These are phyloP conservation scores for Caenorhabditis uteleia DNA, from an alignment of 2,888 invertebrate genomes.

Conservation along the genomic window DNA sequence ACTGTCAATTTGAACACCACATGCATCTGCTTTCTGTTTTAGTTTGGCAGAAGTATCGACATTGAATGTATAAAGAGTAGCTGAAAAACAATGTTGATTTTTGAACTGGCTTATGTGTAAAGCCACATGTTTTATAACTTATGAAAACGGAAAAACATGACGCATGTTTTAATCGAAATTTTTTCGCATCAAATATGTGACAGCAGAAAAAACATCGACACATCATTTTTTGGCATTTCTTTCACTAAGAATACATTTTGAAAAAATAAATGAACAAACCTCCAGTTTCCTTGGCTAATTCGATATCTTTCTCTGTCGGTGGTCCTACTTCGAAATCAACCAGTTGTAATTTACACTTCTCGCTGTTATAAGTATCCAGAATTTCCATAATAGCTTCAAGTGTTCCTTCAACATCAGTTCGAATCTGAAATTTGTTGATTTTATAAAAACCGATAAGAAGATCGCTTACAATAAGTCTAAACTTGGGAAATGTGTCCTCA, in stretches of 20 bases:
- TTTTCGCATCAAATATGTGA: not conserved
- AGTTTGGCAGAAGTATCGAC: slow-evolving; percentile 73
- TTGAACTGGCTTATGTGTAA: slow-evolving; percentile 67
- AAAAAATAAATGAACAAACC: too few species aligned
- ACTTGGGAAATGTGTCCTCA: slow-evolving; percentile 41
- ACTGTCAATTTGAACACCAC: slow-evolving; percentile 76
- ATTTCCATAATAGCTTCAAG: slow-evolving; percentile 92
- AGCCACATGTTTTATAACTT: not conserved
- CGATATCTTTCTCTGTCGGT: slow-evolving; percentile 83
- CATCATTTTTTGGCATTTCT: not conserved
- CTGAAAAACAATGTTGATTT: too few species aligned
- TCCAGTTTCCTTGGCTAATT: slow-evolving; percentile 75
- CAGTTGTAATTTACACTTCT: slow-evolving; percentile 80
- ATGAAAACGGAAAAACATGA: not conserved
- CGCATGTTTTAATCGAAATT: not conserved
- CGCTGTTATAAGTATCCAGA: slow-evolving; percentile 79
- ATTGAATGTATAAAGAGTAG: slow-evolving; percentile 88
- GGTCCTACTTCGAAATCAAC: slow-evolving; percentile 90
- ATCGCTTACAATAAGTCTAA: slow-evolving; percentile 50
- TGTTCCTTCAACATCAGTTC: slow-evolving; percentile 91
- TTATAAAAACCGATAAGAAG: not conserved
- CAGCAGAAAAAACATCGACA: too few species aligned
- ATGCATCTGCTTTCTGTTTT: slow-evolving; percentile 73
- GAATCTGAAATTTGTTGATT: slow-evolving; percentile 35
- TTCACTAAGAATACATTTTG: not conserved